Evolutionary conservation across 2,797 vertebrate genomes (phyloP), one percentile per base, ranked within the genome.

Genomic region (Okamejei kenojei): DNA sequence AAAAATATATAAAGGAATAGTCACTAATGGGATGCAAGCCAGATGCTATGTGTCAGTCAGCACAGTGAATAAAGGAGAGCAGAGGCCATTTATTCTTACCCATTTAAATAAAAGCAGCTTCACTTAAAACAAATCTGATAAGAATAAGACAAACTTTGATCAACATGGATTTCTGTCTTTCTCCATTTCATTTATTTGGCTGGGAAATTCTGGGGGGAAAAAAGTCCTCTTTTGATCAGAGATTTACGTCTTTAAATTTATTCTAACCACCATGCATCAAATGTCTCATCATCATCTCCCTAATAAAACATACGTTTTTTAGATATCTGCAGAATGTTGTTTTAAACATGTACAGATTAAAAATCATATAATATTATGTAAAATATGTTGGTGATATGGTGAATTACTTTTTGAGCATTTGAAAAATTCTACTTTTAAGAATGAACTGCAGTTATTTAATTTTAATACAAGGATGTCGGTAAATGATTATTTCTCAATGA

Each of bases 61-160:
- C 90, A 92, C 73, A 54, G 38, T 54, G 38, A 45, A 45, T 74
- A 68, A 76, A 76, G 73, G 23, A 71, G 73, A 13, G 35, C 73
- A 58, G 73, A 76, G 73, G 71, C 73, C 38, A 26, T 92, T 45
- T 54, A 88, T 65, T 65, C 61, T 32, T 74, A 54, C 23, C 23
- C 45, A 45, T 92, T 92, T 92, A 92, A 92, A 76, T 76, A 92
- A 74, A 76, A 92, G 71, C 38, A 54, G 68, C 90, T 58, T 92
- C 17, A 74, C 45, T 54, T 26, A 76, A 71, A 92, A 58, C 3
- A 92, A 76, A 54, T 92, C 35, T 92, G 71, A 92, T 92, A 73
- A 54, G 35, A 74, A 76, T 92, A 92, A 74, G 65, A 73, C 73
- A 26, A 73, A 45, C 71, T 29, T 92, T 92, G 90, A 74, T 76